These are phyloP conservation scores for Bos javanicus DNA, from an alignment of 2,113 vertebrate species.

Conservation along the genomic window DNA sequence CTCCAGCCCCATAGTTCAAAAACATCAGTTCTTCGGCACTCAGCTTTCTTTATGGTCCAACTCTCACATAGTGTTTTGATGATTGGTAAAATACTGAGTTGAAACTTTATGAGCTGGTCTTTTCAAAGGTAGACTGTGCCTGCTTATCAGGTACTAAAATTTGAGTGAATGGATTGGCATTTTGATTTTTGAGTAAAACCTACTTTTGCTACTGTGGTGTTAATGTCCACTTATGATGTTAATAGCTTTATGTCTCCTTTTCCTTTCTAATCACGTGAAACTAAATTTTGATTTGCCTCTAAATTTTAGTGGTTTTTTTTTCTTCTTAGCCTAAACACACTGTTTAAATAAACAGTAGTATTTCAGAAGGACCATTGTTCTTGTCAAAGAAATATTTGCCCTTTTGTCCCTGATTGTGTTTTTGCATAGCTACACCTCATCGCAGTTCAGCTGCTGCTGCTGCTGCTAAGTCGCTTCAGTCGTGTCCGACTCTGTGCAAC, in stretches of 20 bases:
- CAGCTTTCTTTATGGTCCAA: neutral
- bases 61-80: neutral
- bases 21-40: neutral
- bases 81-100: neutral
- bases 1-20: neutral
- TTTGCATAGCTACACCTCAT: neutral
- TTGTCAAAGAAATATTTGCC: neutral
- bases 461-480: too few relatives aligned
- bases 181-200: slow-evolving; percentile 32
- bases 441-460: neutral
- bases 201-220: neutral
- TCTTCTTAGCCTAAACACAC: neutral
- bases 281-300: neutral
- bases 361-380: neutral
- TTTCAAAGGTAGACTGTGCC: neutral
- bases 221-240: neutral
- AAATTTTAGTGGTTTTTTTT: neutral
- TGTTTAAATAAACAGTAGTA: neutral
- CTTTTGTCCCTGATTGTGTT: neutral
- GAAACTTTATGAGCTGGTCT: neutral
- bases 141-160: neutral
- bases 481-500: too few relatives aligned
- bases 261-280: neutral
- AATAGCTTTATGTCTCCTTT: neutral
- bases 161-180: neutral